phyloP scores from a whole-genome alignment of 1,140 invertebrate species.

The Zaprionus tsacasi region DNA sequence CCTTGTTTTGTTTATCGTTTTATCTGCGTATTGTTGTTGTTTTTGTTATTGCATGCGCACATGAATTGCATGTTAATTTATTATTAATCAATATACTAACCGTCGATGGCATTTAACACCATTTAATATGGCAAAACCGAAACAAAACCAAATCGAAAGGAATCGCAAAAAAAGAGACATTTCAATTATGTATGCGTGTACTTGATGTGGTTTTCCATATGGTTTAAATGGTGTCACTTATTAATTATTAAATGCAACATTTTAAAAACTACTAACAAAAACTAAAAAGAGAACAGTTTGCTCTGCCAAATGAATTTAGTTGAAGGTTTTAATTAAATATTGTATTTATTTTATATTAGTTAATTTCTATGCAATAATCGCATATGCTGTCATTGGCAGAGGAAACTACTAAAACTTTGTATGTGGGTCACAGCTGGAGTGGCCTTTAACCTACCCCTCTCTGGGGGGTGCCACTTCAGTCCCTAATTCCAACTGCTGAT shows the following conservation, averaged over 20 bases:
- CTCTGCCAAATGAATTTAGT: not conserved
- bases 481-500: constrained; percentile 34
- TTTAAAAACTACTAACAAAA: not conserved
- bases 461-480: not conserved
- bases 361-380: not conserved
- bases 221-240: not conserved
- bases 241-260: not conserved
- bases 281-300: not conserved
- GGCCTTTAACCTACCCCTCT: not conserved
- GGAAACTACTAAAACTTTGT: constrained; percentile 27
- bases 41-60: constrained; percentile 75
- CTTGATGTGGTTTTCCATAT: constrained; percentile 3
- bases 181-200: not conserved
- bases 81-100: constrained; percentile 4
- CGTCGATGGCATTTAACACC: constrained; percentile 4
- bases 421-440: not conserved
- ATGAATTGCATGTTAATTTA: not conserved
- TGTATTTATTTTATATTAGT: too few species aligned
- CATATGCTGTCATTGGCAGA: not conserved
- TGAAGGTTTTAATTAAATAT: not conserved
- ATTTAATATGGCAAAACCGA: not conserved
- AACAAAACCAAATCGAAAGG: constrained; percentile 3
- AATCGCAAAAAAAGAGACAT: not conserved
- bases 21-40: constrained; percentile 63
- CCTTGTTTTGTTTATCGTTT: constrained; percentile 33